Percentiles rank a stretch among this genome's conserved stretches.
phyloP scores from a whole-genome alignment of 2,888 invertebrate genomes.

The Malthinus flaveolus region DNA sequence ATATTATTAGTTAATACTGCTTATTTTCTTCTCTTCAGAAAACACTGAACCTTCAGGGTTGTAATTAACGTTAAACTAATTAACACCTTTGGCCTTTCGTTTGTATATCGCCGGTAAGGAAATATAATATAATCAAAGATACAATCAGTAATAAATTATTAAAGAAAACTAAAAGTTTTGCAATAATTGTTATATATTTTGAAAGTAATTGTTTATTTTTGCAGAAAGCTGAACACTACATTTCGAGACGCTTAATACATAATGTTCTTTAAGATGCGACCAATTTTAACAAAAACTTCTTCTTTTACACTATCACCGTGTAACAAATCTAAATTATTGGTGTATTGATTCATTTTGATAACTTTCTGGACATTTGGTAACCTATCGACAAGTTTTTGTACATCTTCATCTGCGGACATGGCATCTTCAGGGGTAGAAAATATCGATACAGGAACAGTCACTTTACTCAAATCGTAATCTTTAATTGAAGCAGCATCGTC shows the following conservation, averaged over 20 bases:
- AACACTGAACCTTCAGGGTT: no score
- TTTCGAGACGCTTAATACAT: background rate
- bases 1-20: no score
- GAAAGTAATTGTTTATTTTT: background rate
- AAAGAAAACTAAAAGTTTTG: no score
- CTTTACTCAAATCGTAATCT: slow-evolving; percentile 55
- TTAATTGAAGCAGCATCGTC: slow-evolving; percentile 51
- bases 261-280: background rate
- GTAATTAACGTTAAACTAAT: no score
- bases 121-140: no score
- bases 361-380: slow-evolving; percentile 45
- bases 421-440: slow-evolving; percentile 60
- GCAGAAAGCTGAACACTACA: background rate
- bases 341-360: slow-evolving; percentile 57
- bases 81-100: no score
- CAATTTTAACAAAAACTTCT: background rate
- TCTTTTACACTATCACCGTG: slow-evolving; percentile 56
- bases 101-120: no score
- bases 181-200: background rate
- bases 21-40: no score
- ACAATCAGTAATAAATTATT: no score
- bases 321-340: slow-evolving; percentile 64
- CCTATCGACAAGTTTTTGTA: slow-evolving; percentile 52
- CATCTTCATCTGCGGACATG: slow-evolving; percentile 56
- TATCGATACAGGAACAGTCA: slow-evolving; percentile 57